A percentile compares a stretch with the other conserved stretches of the same genome.
Evolutionary conservation across 2,113 vertebrate species (phyloP).

Genomic region (Numida meleagris): DNA sequence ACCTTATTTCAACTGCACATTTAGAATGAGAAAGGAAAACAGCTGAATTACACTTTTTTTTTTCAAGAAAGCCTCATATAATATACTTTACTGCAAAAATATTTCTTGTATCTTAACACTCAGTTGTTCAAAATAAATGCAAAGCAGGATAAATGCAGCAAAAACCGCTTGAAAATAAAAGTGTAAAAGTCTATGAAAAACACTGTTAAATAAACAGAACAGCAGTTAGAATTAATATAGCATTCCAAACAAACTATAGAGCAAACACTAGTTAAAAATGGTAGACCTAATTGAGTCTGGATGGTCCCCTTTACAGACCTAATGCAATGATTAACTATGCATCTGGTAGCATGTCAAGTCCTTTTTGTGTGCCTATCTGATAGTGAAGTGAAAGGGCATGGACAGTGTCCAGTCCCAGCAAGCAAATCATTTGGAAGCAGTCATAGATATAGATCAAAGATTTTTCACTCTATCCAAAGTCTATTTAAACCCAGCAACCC

Average conservation of each 20-base stretch:
- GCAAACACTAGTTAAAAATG: conserved; percentile 60
- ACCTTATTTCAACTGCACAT: background rate
- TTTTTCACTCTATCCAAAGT: conserved; percentile 79
- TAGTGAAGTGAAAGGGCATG: conserved; percentile 86
- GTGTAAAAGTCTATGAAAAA: fast-evolving
- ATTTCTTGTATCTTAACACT: background rate
- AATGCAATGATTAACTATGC: conserved; percentile 81
- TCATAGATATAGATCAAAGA: conserved; percentile 91
- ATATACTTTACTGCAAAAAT: background rate
- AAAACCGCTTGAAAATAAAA: background rate
- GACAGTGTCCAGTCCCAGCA: conserved; percentile 88
- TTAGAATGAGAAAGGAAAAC: conserved; percentile 21
- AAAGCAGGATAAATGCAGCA: background rate
- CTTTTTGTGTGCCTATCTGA: conserved; percentile 84
- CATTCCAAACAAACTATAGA: conserved; percentile 35
- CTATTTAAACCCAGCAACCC: conserved; percentile 78
- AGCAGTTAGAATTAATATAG: conserved; percentile 35
- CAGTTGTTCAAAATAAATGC: background rate
- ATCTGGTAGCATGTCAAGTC: conserved; percentile 80
- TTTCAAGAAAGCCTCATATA: background rate
- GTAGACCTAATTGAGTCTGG: conserved; percentile 63
- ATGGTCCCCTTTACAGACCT: conserved; percentile 62
- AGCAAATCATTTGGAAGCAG: conserved; percentile 91
- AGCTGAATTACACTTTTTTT: background rate
- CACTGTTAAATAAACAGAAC: background rate